Evolutionary conservation across 2,797 vertebrate genomes (phyloP), one percentile per base, ranked within the genome.

Genomic region (Sebastes trivittatus): DNA sequence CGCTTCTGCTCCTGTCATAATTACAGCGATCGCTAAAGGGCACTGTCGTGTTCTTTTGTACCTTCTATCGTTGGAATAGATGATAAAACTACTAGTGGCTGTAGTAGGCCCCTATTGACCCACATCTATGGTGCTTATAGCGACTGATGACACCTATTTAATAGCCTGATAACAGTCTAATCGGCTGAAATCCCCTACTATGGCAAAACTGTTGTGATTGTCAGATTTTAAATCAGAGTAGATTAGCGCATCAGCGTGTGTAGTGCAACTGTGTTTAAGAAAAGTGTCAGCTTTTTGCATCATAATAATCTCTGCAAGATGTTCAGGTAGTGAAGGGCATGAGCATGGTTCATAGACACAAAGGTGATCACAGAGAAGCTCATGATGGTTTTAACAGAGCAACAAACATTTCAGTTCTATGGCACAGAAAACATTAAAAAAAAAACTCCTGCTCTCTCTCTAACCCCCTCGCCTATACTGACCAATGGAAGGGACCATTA

Each of bases 401-500:
- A 82, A 81, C 69, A 87, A 75, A 91, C n/a, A 80, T 14, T 55
- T 73, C 59, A 70, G 59, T 71, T 77, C 55, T 72, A 65, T 36
- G 22, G 36, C 75, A 88, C 66, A 75, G 30, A 74, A 72, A 83
- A 87, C 16, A 73, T 11, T 68, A 54, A 42, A 61, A 22, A 6
- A n/a, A 60, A 11, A 4, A 29, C 29, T 29, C 29, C 14, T 18
- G 16, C 13, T 20, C 0, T 11, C 36, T 75, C 52, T 54, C 67
- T 22, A 42, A 20, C 65, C 59, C 42, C 16, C 29, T 32, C 55
- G 72, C 72, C 58, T 23, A 38, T 93, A 99, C 98, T 99, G 84
- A 99, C 98, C 98, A 83, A 98, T 97, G 81, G 97, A 96, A 8
- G 97, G 97, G 82, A 97, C 97, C 93, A 94, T 91, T 16, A 97